Base-by-base conservation (phyloP, 2,888 invertebrate species). In the Callyntrura guangdongensis region DNA sequence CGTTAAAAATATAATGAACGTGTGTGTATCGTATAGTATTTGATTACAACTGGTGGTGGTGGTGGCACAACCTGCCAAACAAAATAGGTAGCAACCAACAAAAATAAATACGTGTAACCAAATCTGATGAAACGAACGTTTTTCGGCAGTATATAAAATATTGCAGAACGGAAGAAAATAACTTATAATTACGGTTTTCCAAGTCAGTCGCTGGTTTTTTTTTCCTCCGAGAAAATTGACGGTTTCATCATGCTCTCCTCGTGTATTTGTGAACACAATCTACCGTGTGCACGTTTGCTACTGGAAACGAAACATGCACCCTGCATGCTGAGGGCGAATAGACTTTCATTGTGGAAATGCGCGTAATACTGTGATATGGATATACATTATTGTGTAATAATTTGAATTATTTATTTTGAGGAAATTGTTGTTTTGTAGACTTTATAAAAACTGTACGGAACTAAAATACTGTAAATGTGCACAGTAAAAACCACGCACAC, bases 161-260 rank as follows among this genome's bases (percentile, higher is more conserved):
- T 85, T 90, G 45, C 59, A 27, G 67, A 81, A 56, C 64, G 85
- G 64, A 85, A 84, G 84, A 81, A 89, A 84, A 89, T 89, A 89
- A 90, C 90, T 90, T 90, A 90, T 85, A 90, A 90, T 90, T 90
- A 85, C 77, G 83, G 74, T 83, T 74, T 89, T 49, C n/a, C 74
- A 56, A 84, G 87, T 77, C 47, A 72, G 17, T 72, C 79, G 79
- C 53, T 25, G 20, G 25, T 69, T 87, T 67, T 69, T 59, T 72
- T 72, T 22, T 81, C 59, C 89, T 49, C 81, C 25, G 83, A 89
- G 89, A 83, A 89, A 89, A 89, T 89, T 89, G 74, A 47, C 14
- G 83, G 89, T 83, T 83, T 83, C 87, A 82, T 69, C 81, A 74
- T 86, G 64, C 53, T 64, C 36, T 56, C 61, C 86, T 79, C 56